Base-by-base conservation (phyloP, 2,888 invertebrate genomes). In the Drosophila nr. fundita region DNA sequence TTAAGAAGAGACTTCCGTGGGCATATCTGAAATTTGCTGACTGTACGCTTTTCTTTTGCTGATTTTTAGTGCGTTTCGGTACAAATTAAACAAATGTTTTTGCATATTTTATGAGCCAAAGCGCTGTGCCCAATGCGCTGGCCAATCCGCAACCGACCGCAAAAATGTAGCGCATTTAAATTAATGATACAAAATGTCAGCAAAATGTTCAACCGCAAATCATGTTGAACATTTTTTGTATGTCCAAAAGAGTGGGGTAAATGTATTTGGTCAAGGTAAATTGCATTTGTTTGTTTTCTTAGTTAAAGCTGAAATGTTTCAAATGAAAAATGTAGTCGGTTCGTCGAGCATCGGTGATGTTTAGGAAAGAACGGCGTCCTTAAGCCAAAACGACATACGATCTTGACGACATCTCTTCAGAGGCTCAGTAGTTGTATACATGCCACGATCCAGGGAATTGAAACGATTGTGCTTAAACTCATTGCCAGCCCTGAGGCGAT, bases 171-270 rank as follows among this genome's bases (percentile, higher is more conserved):
- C 80, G 73, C 82, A 76, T 85, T 85, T 83, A 77, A 81, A 85
- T 85, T 83, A 85, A 85, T 77, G 81, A 77, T 81, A 68, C 50
- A 49, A 83, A 85, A 73, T 79, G 85, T 79, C 81, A 71, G 81
- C 80, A 59, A 75, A 85, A 81, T 55, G 68, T 53, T 60, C 7
- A 55, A 83, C 88, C 84, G 68, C 87, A 87, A 85, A 84, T 87
- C 87, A 87, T 68, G 68, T 78, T 68, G 48, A 36, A 58, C 30
- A 27, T 45, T 63, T 54, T 66, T 76, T 30, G 30, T 38, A 7
- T 36, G 24, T 27, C 68, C 36, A 2, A 29, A 15, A 30, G 21
- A 29, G 40, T 49, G 21, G 49, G n/a, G 2, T 59, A 59, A n/a
- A 36, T 48, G 2, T 30, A n/a, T 49, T 45, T 21, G 13, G 27